These are phyloP conservation scores for Drosophila putrida DNA, from an alignment of 2,888 invertebrate genomes.

Conservation along the genomic window DNA sequence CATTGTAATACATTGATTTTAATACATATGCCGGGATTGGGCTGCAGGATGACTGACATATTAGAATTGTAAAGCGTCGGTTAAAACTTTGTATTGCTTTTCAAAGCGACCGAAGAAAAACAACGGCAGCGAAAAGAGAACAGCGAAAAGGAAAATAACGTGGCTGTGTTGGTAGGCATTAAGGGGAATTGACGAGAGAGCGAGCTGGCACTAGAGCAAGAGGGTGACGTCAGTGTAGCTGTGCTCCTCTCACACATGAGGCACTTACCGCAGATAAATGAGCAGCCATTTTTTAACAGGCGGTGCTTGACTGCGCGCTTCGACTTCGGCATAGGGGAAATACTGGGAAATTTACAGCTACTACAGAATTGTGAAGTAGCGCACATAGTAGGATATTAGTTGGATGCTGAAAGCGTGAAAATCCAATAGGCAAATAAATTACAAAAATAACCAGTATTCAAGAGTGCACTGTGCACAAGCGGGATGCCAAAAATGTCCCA, in stretches of 20 bases:
- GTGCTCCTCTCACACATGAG: slow-evolving; percentile 45
- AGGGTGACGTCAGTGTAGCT: slow-evolving; percentile 25
- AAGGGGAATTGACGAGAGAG: slow-evolving; percentile 59
- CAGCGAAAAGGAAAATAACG: not conserved
- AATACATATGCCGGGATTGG: slow-evolving; percentile 51
- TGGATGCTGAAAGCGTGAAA: not conserved
- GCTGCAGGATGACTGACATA: slow-evolving; percentile 43
- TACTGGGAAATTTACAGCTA: slow-evolving; percentile 65
- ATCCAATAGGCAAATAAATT: slow-evolving; percentile 9
- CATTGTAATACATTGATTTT: slow-evolving; percentile 51
- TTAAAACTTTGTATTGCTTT: slow-evolving; percentile 72
- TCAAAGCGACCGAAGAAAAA: slow-evolving; percentile 43
- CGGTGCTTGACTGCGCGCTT: slow-evolving; percentile 57
- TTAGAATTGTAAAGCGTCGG: slow-evolving; percentile 72
- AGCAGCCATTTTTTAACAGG: slow-evolving; percentile 79
- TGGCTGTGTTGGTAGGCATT: slow-evolving; percentile 9
- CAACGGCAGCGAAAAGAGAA: slow-evolving; percentile 10
- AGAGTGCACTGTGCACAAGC: not conserved
- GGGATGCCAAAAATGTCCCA: slow-evolving; percentile 15
- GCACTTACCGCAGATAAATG: slow-evolving; percentile 63
- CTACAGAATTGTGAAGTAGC: not conserved
- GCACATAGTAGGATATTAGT: slow-evolving; percentile 15
- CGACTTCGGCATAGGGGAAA: slow-evolving; percentile 49
- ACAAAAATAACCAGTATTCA: slow-evolving; percentile 16
- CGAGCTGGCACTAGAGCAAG: slow-evolving; percentile 29